Percentiles rank a stretch among this genome's conserved stretches.
phyloP scores from a whole-genome alignment of 2,113 vertebrate species.

The Oncorhynchus nerka region DNA sequence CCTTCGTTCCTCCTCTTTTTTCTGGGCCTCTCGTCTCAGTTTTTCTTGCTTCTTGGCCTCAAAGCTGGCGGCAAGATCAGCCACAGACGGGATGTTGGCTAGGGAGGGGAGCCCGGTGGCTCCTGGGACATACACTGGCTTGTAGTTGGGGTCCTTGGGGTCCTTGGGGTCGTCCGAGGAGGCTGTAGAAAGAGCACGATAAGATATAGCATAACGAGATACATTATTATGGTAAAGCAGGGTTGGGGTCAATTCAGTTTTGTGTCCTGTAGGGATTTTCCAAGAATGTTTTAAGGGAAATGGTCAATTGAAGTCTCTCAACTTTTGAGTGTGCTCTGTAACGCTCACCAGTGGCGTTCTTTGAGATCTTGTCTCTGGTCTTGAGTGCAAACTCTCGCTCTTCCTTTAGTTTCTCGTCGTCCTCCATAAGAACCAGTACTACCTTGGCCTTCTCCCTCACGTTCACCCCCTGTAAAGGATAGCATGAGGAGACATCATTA shows the following conservation, averaged over 20 bases:
- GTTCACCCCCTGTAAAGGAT: constrained; percentile 73
- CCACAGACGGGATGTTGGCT: constrained; percentile 72
- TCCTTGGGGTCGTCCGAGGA: constrained; percentile 58
- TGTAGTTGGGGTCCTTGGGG: constrained; percentile 65
- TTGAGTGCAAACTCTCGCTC: constrained; percentile 85
- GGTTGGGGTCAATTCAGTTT: too few relatives aligned
- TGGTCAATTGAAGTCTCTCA: too few relatives aligned
- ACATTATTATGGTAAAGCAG: too few relatives aligned
- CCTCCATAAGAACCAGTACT: constrained; percentile 83
- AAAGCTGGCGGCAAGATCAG: constrained; percentile 79
- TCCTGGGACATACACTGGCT: constrained; percentile 59
- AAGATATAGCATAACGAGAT: neutral
- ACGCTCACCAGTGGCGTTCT: constrained; percentile 73
- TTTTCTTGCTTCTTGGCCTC: constrained; percentile 77
- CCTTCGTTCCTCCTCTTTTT: constrained; percentile 80
- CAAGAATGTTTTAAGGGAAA: too few relatives aligned
- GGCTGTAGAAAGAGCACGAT: constrained; percentile 34
- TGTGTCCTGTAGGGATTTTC: too few relatives aligned
- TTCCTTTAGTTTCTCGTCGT: constrained; percentile 85
- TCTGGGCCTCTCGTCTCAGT: constrained; percentile 77
- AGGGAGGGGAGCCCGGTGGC: constrained; percentile 59
- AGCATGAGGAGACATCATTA: neutral
- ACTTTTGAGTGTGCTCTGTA: too few relatives aligned
- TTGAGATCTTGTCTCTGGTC: constrained; percentile 88
- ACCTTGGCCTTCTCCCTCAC: constrained; percentile 91